A percentile compares a stretch with the other conserved stretches of the same genome.
Conservation (phyloP, 2,888 invertebrate species). For the Rhimphoctona megacephalus region DNA sequence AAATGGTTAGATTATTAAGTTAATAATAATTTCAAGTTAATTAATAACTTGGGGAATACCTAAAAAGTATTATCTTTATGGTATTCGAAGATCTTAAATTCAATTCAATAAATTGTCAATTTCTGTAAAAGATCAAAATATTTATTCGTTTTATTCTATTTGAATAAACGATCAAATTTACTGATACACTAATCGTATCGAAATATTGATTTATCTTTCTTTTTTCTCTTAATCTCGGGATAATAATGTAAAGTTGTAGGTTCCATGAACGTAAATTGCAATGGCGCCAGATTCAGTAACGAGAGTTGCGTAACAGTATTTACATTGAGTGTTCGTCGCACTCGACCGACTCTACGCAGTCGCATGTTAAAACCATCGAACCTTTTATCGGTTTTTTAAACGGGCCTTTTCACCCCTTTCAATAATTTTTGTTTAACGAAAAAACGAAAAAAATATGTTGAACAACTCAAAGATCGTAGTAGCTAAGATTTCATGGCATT, state of each 20-base stretch:
- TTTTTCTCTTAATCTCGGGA: background rate
- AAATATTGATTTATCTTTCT: background rate
- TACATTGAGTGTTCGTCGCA: background rate
- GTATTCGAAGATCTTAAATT: background rate
- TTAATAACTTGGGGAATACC: no score
- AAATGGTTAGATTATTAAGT: background rate
- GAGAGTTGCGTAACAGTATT: background rate
- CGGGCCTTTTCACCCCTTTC: background rate
- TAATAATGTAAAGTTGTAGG: background rate
- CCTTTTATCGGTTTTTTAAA: background rate
- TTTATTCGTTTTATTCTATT: background rate
- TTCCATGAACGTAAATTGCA: background rate
- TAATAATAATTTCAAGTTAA: background rate
- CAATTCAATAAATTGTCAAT: background rate
- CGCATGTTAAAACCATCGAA: background rate
- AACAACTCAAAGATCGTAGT: background rate
- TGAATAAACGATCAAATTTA: background rate
- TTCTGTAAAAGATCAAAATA: background rate
- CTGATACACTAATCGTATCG: no score
- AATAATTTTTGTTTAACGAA: background rate
- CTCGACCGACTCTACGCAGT: background rate
- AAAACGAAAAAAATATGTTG: background rate
- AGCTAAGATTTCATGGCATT: conserved; percentile 36
- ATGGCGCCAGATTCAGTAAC: background rate
- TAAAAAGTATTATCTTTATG: background rate